These are phyloP conservation scores for Sphinx pinastri DNA, from an alignment of 2,888 invertebrate genomes.

Conservation along the genomic window DNA sequence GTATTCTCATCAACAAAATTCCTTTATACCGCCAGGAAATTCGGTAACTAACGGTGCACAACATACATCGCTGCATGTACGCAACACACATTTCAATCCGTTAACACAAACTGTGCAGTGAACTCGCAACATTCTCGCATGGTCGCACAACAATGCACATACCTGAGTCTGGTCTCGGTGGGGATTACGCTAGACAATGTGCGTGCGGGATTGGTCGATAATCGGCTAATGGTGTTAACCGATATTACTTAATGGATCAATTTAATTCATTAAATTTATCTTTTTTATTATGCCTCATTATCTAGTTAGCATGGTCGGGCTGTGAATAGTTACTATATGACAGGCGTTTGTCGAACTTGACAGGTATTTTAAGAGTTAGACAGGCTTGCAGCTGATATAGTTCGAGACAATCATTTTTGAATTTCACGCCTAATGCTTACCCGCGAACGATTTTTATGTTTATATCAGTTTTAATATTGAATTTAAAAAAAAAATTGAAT, in stretches of 20 bases:
- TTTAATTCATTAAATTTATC: neutral
- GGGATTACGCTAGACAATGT: slow-evolving; percentile 16
- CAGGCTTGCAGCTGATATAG: too few species aligned
- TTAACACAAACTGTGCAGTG: slow-evolving; percentile 21
- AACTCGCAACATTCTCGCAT: slow-evolving; percentile 24
- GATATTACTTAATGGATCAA: neutral
- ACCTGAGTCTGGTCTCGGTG: slow-evolving; percentile 11
- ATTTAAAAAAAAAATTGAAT: too few species aligned
- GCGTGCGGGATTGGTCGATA: neutral
- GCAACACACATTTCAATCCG: slow-evolving; percentile 14
- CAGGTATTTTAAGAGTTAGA: too few species aligned
- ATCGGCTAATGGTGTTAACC: neutral
- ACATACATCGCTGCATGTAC: neutral
- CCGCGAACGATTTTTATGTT: too few species aligned
- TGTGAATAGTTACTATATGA: too few species aligned
- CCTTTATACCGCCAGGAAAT: neutral
- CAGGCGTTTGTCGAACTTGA: too few species aligned
- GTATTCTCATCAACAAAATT: too few species aligned
- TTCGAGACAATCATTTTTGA: too few species aligned
- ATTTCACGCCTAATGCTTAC: too few species aligned
- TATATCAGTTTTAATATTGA: too few species aligned
- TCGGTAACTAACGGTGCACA: neutral
- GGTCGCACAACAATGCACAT: slow-evolving; percentile 22
- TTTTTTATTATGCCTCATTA: neutral
- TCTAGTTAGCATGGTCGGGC: neutral